These are phyloP conservation scores for Pteronotus mesoamericanus DNA, from an alignment of 2,797 vertebrate genomes.

Conservation along the genomic window DNA sequence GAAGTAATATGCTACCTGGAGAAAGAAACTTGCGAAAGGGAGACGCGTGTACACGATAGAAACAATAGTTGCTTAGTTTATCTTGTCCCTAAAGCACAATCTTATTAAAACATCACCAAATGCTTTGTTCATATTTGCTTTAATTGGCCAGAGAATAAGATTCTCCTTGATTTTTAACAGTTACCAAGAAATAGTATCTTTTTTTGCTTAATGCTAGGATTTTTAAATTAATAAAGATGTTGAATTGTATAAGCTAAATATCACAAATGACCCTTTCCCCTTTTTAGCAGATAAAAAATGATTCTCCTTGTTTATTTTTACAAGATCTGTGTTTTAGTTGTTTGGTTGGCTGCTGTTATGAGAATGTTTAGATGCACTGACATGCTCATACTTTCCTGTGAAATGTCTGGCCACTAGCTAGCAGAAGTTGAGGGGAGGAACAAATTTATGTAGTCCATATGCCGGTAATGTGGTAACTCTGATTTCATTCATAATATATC, in stretches of 20 bases:
- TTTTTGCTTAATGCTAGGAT: not conserved
- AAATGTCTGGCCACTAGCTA: not conserved
- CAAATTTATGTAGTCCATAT: not conserved
- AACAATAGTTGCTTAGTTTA: not conserved
- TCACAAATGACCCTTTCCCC: not conserved
- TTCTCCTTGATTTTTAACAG: conserved; percentile 1
- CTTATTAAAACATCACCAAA: not conserved
- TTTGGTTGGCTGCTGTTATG: not conserved
- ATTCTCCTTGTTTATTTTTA: not conserved
- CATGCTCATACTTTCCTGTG: not conserved
- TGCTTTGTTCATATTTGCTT: not conserved
- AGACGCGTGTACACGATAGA: not conserved
- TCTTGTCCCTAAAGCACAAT: not conserved
- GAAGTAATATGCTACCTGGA: not conserved
- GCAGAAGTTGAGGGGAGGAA: not conserved
- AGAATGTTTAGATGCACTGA: not conserved
- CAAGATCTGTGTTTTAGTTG: not conserved
- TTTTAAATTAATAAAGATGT: not conserved
- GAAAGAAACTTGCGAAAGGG: not conserved
- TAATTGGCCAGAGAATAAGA: not conserved
- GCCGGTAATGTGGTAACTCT: not conserved
- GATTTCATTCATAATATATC: not conserved
- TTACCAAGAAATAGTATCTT: not conserved
- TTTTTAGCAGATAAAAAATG: not conserved
- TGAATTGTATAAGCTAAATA: not conserved